These are phyloP conservation scores for Willowsia nigromaculata DNA, from an alignment of 2,888 invertebrate species.

Conservation along the genomic window DNA sequence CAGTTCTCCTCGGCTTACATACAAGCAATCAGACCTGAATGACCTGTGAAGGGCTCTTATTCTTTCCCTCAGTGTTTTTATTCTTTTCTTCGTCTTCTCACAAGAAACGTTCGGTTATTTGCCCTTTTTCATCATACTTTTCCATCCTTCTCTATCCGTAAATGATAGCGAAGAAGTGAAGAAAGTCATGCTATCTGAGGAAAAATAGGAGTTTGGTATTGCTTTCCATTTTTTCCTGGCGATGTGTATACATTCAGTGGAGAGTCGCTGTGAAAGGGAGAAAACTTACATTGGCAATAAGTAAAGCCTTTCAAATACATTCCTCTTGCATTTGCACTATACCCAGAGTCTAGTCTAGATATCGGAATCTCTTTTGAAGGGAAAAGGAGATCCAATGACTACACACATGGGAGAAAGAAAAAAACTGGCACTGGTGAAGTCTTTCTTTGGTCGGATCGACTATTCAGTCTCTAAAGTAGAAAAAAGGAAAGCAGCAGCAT, in stretches of 20 bases:
- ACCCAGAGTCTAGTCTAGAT: neutral
- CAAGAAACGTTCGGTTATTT: slow-evolving; percentile 12
- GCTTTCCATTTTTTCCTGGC: neutral
- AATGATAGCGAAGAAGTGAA: too few species aligned
- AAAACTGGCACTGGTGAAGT: slow-evolving; percentile 1
- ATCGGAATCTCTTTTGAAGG: slow-evolving; percentile 6
- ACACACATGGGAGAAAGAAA: slow-evolving; percentile 35
- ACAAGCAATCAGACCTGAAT: slow-evolving; percentile 65
- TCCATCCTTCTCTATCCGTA: too few species aligned
- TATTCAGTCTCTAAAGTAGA: neutral
- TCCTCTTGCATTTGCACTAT: neutral
- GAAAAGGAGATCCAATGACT: slow-evolving; percentile 4
- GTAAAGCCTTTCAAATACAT: neutral
- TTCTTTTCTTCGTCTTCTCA: too few species aligned
- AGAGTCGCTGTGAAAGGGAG: neutral
- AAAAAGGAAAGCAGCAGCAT: neutral
- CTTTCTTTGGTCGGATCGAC: neutral
- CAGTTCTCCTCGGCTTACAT: slow-evolving; percentile 31
- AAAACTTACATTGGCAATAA: neutral
- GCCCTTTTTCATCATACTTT: slow-evolving; percentile 28
- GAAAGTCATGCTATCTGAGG: neutral
- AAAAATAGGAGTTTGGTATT: neutral
- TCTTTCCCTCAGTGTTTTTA: neutral
- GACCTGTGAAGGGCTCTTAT: slow-evolving; percentile 61
- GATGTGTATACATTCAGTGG: neutral